Evolutionary conservation across 2,797 vertebrate species (phyloP), one percentile per base, ranked within the genome.

Genomic region (Distichodus sexfasciatus): DNA sequence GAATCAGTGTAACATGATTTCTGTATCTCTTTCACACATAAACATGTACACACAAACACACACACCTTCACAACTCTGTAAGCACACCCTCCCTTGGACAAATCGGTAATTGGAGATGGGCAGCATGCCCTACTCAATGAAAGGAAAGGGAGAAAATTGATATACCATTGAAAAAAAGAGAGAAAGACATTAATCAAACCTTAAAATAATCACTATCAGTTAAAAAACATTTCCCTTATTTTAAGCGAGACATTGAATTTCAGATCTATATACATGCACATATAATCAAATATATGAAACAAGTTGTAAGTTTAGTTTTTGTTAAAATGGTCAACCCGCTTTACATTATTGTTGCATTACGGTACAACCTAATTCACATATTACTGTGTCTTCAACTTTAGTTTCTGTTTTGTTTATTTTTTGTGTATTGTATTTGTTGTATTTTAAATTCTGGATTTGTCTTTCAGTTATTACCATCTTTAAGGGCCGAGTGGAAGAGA

Each of bases 401-500:
- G 31, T 33, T 4, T 33, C 4, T 9, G 4, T 33, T 33, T 4
- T 33, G 9, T 33, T 33, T 33, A 33, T 33, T 4, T 33, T 9
- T 9, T 33, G 31, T 33, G 31, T 6, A 14, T 50, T 23, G 17
- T 23, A 35, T 29, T 6, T 6, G 15, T 24, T 23, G 33, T 4
- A 7, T 31, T 41, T n/a, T n/a, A n/a, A n/a, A n/a, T n/a, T n/a
- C n/a, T n/a, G n/a, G n/a, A n/a, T n/a, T n/a, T n/a, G 54, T 88
- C 79, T 84, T 70, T 9, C 88, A 98, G 96, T 96, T 79, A 96
- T 99, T 83, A 98, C 94, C 87, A 97, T 98, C 90, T 95, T 97
- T 90, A 97, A 95, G 83, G 95, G 95, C 66, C 98, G 98, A 85
- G 96, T 98, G 84, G 96, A 98, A 85, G 96, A 98, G 88, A 94